phyloP scores from a whole-genome alignment of 2,888 invertebrate species.

The Drosophila tripunctata region DNA sequence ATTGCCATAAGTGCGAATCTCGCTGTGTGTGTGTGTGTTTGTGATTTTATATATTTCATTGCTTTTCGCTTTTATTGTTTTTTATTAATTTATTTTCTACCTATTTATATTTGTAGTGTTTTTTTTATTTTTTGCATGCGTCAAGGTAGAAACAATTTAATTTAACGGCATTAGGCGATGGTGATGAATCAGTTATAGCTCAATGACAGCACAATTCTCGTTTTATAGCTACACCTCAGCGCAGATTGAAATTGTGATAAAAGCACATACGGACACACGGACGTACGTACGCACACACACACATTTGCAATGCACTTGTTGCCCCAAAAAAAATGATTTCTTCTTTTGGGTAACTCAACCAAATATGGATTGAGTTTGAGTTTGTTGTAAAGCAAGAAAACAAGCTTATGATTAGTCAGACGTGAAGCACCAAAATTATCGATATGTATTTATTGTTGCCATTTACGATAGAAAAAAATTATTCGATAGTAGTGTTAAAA shows the following conservation, averaged over 20 bases:
- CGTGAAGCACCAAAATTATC: too few relatives aligned
- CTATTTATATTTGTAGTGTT: too few relatives aligned
- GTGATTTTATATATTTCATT: too few relatives aligned
- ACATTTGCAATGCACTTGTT: conserved; percentile 6
- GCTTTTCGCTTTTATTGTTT: conserved; percentile 7
- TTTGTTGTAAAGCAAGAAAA: too few relatives aligned
- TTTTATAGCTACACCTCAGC: conserved; percentile 25
- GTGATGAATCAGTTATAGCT: conserved; percentile 50
- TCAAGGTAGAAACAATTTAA: conserved; percentile 51
- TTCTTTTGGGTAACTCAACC: conserved; percentile 1
- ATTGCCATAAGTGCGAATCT: neutral
- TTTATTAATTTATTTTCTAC: neutral
- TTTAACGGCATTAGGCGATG: conserved; percentile 45
- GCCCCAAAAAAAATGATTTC: conserved; percentile 29
- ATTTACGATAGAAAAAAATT: too few relatives aligned
- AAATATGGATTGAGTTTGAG: neutral
- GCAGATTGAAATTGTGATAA: conserved; percentile 39
- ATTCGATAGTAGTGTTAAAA: too few relatives aligned
- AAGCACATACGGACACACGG: neutral
- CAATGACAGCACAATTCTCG: conserved; percentile 39
- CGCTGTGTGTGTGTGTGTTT: conserved; percentile 27
- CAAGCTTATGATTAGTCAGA: neutral
- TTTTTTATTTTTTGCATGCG: conserved; percentile 39
- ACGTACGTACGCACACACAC: neutral
- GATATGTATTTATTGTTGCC: too few relatives aligned